These are phyloP conservation scores for Oryctolagus cuniculus DNA, from an alignment of 2,113 vertebrate species.

Conservation along the genomic window DNA sequence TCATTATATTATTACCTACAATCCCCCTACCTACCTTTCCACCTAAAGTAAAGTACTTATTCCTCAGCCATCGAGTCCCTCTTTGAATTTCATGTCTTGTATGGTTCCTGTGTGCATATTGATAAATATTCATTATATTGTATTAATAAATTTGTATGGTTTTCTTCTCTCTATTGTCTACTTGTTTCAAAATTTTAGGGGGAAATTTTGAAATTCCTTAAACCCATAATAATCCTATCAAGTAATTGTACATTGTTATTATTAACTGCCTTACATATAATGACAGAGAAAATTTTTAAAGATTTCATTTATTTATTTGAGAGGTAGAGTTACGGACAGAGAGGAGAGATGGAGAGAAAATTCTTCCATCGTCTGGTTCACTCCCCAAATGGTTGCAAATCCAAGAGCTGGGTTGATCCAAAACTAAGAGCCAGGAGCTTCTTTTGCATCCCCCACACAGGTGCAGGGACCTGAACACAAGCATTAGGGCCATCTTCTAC, in stretches of 20 bases:
- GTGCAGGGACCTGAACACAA: too few species aligned
- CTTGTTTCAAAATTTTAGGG: neutral
- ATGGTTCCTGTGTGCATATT: neutral
- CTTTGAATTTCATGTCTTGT: neutral
- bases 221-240: neutral
- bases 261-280: neutral
- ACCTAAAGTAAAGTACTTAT: neutral
- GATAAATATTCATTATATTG: neutral
- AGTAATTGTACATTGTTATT: neutral
- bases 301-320: too few species aligned
- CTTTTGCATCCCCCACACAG: too few species aligned
- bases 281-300: neutral
- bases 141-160: neutral
- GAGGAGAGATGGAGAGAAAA: too few species aligned
- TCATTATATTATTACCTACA: neutral
- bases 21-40: neutral
- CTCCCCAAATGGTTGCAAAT: too few species aligned
- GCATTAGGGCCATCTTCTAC: too few species aligned
- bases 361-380: too few species aligned
- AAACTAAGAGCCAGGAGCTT: too few species aligned
- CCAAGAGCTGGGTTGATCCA: too few species aligned
- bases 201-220: neutral
- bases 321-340: too few species aligned
- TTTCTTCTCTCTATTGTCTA: neutral
- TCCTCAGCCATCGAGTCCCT: neutral